Evolutionary conservation across 1,140 invertebrate species (phyloP), one percentile per base, ranked within the genome.

Genomic region (Spodoptera frugiperda): DNA sequence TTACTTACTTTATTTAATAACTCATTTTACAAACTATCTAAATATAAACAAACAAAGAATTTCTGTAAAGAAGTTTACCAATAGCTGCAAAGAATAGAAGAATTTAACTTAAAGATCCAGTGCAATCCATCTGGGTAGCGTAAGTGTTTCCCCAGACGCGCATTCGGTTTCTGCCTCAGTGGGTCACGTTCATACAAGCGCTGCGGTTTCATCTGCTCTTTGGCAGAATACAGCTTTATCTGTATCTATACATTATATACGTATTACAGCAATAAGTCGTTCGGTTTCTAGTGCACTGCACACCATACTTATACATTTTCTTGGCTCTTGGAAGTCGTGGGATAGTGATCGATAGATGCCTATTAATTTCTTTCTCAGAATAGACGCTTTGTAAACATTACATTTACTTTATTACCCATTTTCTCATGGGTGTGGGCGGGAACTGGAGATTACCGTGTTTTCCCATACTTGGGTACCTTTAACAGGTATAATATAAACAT

Each of bases 261-360:
- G 15, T 65, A 65, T 46, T 63, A 63, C 39, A 21, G 44, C 17
- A 63, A 65, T 19, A 65, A 48, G 17, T 65, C 17, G 61, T 48
- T 65, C 11, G 33, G 53, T 55, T 55, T 55, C 68, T 44, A 54
- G 30, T 55, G 17, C 30, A 54, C 3, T 70, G 21, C 39, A 14
- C 17, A 15, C 30, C 25, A 17, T 53, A 55, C n/a, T 71, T 33
- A 55, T 17, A 25, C n/a, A 33, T 71, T 55, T 59, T 46, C 54
- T 49, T 61, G 44, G 11, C 17, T 44, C 33, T 54, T 39, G 55
- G n/a, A 55, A 57, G 44, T 49, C 71, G 54, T 73, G 54, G 39
- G 70, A 71, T 72, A 48, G 48, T 73, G 55, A 73, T 46, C 54
- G 53, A 72, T 49, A 61, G 71, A 59, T 73, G 12, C 33, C 57